Evolutionary conservation across 2,888 invertebrate species (phyloP), one percentile per base, ranked within the genome.

Genomic region (Lasioglossum malachurum): DNA sequence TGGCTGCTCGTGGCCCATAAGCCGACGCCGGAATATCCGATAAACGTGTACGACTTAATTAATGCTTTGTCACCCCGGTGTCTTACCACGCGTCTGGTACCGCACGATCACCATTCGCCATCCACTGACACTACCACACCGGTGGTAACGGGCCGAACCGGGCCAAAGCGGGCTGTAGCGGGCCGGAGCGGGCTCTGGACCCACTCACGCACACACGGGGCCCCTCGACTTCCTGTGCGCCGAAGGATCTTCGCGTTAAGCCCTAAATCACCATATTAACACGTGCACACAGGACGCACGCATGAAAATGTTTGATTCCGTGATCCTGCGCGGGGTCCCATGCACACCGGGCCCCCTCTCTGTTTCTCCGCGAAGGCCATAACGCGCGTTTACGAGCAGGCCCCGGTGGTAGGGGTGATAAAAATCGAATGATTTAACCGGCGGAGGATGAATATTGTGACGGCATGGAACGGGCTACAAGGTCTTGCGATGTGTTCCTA

Each of bases 191-290:
- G 78, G 4, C 57, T 57, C n/a, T 82, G 85, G 79, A 87, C 82
- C 82, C 84, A 87, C 87, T 87, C 88, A 89, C 91, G 83, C 83
- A 82, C 72, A 16, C 41, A 41, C 41, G 14, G 0, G 71, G 35
- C 19, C 35, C 75, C n/a, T n/a, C 60, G 81, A 88, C 91, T 89
- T 87, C 89, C 85, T 82, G 79, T 72, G 77, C 69, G 38, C 49
- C 76, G 76, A 77, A 77, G 67, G 76, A 77, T 67, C 67, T 46
- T 23, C 80, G 89, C 79, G 91, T 91, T 91, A 89, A 90, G 85
- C 82, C 80, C 89, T 93, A 93, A 93, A 93, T 93, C 92, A 93
- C 91, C 90, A 89, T 92, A 93, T 93, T 93, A 93, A 93, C 92
- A 89, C 91, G 88, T 88, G 90, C 82, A 90, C 86, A 73, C 78